A percentile compares a stretch with the other conserved stretches of the same genome.
Conservation (phyloP, 2,113 vertebrate genomes). For the Anguilla japonica region DNA sequence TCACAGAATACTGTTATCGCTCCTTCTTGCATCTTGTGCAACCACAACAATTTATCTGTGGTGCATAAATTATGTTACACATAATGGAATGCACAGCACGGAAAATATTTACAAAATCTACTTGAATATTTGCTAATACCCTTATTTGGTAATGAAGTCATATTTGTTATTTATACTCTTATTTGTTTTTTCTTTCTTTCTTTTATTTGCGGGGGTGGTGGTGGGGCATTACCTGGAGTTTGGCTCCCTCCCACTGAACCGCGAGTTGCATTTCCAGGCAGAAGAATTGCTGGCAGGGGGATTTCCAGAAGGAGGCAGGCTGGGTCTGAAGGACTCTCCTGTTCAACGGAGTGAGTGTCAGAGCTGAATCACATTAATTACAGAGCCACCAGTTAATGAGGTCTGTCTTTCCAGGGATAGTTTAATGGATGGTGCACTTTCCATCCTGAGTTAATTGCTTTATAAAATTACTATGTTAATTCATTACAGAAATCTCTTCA, state of each 20-base stretch:
- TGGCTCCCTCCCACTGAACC: conserved; percentile 36
- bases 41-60: background rate
- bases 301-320: conserved; percentile 20
- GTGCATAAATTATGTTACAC: background rate
- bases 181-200: background rate
- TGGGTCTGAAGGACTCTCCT: conserved; percentile 34
- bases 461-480: conserved; percentile 44
- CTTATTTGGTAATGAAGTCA: background rate
- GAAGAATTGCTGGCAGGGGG: conserved; percentile 21
- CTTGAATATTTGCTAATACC: background rate
- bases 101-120: background rate
- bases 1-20: conserved; percentile 18
- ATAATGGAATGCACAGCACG: background rate
- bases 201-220: background rate
- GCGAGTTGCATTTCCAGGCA: conserved; percentile 31
- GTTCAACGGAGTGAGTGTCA: conserved; percentile 13
- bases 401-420: conserved; percentile 31
- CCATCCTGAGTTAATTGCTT: conserved; percentile 42
- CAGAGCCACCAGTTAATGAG: conserved; percentile 36
- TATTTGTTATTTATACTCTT: background rate
- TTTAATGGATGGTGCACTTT: conserved; percentile 41
- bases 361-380: conserved; percentile 38
- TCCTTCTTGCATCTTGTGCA: background rate
- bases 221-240: conserved; percentile 38
- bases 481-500: conserved; percentile 40